Conservation (phyloP, 2,113 vertebrate genomes). For the Rattus norvegicus region DNA sequence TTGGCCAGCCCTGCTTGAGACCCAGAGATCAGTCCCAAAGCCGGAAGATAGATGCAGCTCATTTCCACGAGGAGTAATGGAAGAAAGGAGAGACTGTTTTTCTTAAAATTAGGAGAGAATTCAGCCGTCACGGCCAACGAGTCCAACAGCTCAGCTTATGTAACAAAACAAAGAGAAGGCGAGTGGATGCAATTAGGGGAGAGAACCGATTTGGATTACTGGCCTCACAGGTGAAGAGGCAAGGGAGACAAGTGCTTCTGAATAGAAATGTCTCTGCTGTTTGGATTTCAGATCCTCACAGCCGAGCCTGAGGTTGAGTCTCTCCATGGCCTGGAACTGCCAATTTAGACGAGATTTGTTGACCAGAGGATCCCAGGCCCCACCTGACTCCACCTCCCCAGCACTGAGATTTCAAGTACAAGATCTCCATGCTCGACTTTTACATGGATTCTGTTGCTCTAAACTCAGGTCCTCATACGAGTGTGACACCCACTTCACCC, state of each 20-base stretch:
- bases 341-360: background rate
- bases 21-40: background rate
- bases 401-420: background rate
- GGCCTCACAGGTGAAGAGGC: background rate
- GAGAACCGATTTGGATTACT: constrained; percentile 30
- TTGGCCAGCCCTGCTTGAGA: background rate
- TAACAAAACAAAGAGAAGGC: constrained; percentile 71
- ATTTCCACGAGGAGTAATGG: constrained; percentile 69
- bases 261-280: background rate
- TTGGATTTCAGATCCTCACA: background rate
- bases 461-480: background rate
- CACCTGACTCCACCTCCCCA: background rate
- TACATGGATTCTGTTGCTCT: background rate
- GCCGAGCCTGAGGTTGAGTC: background rate
- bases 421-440: background rate
- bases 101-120: constrained; percentile 73
- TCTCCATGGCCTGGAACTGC: background rate
- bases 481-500: background rate
- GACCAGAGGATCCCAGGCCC: background rate
- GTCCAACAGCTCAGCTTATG: constrained; percentile 62
- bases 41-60: background rate
- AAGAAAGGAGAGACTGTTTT: constrained; percentile 48
- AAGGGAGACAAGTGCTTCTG: background rate
- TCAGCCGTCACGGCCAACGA: constrained; percentile 49
- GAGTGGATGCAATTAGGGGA: constrained; percentile 63